Evolutionary conservation across 2,797 vertebrate genomes (phyloP).

Genomic region (Eulemur coronatus): DNA sequence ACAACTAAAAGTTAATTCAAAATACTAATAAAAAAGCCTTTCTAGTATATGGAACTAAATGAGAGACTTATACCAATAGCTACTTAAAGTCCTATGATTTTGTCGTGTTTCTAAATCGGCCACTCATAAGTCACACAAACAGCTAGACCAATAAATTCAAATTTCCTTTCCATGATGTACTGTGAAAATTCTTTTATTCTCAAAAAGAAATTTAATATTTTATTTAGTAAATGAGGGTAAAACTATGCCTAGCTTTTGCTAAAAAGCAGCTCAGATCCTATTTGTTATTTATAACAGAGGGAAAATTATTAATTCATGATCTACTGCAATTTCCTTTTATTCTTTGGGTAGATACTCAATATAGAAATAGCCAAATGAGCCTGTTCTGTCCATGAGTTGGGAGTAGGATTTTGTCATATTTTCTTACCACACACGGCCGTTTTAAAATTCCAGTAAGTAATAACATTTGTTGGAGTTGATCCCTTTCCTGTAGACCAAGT

Average conservation of each 20-base stretch:
- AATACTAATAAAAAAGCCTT: background rate
- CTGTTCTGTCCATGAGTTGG: background rate
- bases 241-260: constrained; percentile 4
- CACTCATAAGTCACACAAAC: background rate
- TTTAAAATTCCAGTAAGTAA: constrained; percentile 24
- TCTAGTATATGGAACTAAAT: background rate
- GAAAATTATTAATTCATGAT: background rate
- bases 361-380: background rate
- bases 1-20: constrained; percentile 42
- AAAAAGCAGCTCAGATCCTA: background rate
- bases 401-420: background rate
- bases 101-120: constrained; percentile 37
- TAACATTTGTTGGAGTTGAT: background rate
- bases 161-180: background rate
- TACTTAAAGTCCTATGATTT: background rate
- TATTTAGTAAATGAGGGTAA: constrained; percentile 27
- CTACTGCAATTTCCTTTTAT: background rate
- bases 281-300: background rate
- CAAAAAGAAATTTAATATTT: background rate
- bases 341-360: background rate
- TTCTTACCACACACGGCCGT: background rate
- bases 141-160: background rate
- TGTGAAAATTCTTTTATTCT: constrained; percentile 18
- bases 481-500: background rate
- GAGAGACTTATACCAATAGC: background rate